Evolutionary conservation across 2,888 invertebrate genomes (phyloP).

Genomic region (Eupithecia dodoneata): DNA sequence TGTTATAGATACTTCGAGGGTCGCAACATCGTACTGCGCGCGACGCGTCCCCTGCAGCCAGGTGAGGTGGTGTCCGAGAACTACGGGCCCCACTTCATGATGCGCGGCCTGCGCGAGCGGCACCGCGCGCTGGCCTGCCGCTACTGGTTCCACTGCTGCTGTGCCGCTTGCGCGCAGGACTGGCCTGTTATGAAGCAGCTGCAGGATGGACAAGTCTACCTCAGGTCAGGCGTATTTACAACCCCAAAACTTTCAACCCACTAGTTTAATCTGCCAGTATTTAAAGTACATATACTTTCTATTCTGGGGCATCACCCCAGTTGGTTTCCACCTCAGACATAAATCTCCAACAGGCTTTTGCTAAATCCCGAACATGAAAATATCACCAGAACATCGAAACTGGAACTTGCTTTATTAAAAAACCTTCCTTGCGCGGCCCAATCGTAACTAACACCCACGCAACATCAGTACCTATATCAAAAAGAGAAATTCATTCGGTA

Average conservation of each 20-base stretch:
- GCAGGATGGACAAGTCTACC: slow-evolving; percentile 57
- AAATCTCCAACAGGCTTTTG: not conserved
- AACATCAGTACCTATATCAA: too few relatives aligned
- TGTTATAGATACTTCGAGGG: slow-evolving; percentile 88
- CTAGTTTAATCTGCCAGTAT: too few relatives aligned
- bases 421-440: too few relatives aligned
- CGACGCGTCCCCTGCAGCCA: slow-evolving; percentile 85
- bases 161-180: slow-evolving; percentile 88
- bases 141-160: slow-evolving; percentile 92
- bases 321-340: too few relatives aligned
- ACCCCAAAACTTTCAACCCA: too few relatives aligned
- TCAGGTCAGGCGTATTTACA: slow-evolving; percentile 53
- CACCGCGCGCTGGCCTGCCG: slow-evolving; percentile 87
- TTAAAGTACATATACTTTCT: too few relatives aligned
- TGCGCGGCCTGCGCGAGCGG: slow-evolving; percentile 81
- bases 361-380: not conserved
- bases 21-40: slow-evolving; percentile 87
- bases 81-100: slow-evolving; percentile 90
- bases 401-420: too few relatives aligned
- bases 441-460: too few relatives aligned
- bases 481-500: too few relatives aligned
- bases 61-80: slow-evolving; percentile 91
- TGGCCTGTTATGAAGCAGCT: slow-evolving; percentile 89
- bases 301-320: too few relatives aligned
- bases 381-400: not conserved